Evolutionary conservation across 37 sponge, comb jelly and placozoan genomes (phyloP), one percentile per base, ranked within the genome.

Genomic region (Halichondria panicea): DNA sequence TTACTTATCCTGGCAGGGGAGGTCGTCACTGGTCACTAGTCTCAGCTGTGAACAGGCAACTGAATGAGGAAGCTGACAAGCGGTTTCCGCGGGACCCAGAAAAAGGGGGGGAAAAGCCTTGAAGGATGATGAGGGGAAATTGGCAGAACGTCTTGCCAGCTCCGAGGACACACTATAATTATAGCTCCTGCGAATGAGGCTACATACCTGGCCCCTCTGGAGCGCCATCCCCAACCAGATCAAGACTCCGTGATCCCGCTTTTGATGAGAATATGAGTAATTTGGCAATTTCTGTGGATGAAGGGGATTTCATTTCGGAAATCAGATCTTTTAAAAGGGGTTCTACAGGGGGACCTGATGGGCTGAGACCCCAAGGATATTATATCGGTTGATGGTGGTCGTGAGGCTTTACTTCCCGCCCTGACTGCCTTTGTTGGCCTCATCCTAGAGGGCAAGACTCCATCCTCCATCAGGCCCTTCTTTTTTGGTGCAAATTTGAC

Each of bases 401-500:
- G 68, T 66, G 27, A 66, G 25, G 68, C n/a, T 6, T 18, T 66
- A 37, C 68, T 66, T 25, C 68, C 68, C n/a, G 42, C 68, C 36
- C 68, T 66, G 53, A 18, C 18, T 12, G 12, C 53, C 18, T 50
- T 50, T 50, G 53, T 50, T 50, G 15, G 53, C 12, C 68, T 66
- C 41, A 22, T 66, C 13, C 68, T 66, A n/a, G 68, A 66, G 11
- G 68, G 68, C 42, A 25, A 13, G 36, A 66, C 68, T 66, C 68
- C 68, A 37, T 8, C 68, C 12, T 31, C 68, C 42, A 37, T 66
- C n/a, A 11, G 68, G 9, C 68, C 68, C 15, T 66, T 66, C 68
- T 66, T 66, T 25, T 66, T 66, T 66, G 68, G 68, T 38, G 68
- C 68, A 38, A 66, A 66, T n/a, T 42, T 66, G 38, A 37, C 42